phyloP scores from a whole-genome alignment of 2,888 invertebrate species.

The Cheilosia vulpina region DNA sequence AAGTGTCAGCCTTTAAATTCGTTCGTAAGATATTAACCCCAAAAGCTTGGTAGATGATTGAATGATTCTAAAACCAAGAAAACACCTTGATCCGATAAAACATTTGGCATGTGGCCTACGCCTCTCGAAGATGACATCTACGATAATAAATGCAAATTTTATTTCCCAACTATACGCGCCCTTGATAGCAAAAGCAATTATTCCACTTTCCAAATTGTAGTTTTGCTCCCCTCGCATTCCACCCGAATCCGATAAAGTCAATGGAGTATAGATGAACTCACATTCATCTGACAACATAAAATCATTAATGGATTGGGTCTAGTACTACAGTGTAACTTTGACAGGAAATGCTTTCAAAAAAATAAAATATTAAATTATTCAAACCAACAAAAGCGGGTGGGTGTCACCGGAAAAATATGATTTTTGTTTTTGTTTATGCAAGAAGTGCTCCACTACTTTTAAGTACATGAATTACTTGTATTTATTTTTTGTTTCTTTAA shows the following conservation, averaged over 20 bases:
- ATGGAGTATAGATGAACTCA: neutral
- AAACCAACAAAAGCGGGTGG: constrained; percentile 14
- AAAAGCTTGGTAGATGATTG: neutral
- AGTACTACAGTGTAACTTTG: no score
- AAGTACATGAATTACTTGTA: constrained; percentile 46
- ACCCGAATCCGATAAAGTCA: constrained; percentile 7
- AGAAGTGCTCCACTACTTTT: constrained; percentile 48
- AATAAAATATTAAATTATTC: constrained; percentile 3
- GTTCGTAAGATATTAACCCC: no score
- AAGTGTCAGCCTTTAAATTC: no score
- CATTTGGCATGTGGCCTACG: constrained; percentile 13
- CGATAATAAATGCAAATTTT: constrained; percentile 40
- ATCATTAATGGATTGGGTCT: neutral
- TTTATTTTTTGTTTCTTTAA: constrained; percentile 31
- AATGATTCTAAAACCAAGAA: constrained; percentile 13
- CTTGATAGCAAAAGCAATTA: constrained; percentile 37
- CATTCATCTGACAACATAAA: constrained; percentile 12
- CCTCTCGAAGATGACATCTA: constrained; percentile 36
- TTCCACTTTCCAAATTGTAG: constrained; percentile 44
- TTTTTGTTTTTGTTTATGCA: constrained; percentile 22
- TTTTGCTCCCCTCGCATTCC: neutral
- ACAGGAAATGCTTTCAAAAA: neutral
- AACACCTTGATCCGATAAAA: constrained; percentile 4
- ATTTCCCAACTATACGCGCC: constrained; percentile 37
- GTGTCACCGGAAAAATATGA: constrained; percentile 9